Conservation (phyloP, 2,113 vertebrate genomes). For the Cyrtonyx montezumae region DNA sequence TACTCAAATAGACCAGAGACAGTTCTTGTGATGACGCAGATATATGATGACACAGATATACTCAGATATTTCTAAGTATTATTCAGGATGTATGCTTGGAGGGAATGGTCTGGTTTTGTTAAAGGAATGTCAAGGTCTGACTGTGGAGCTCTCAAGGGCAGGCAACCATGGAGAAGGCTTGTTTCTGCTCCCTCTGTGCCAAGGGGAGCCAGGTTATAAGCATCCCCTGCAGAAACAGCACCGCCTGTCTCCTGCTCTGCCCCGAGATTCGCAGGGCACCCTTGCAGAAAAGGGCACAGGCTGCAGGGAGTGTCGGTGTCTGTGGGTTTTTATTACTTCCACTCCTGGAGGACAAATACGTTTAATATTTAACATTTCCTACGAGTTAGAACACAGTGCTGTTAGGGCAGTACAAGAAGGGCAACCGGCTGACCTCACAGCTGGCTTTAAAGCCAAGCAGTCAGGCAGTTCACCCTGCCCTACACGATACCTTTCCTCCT, state of each 20-base stretch:
- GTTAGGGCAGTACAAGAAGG: background rate
- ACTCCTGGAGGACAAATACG: background rate
- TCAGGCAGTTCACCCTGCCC: background rate
- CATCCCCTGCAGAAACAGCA: rapidly evolving
- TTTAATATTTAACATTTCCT: constrained; percentile 58
- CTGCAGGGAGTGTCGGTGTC: background rate
- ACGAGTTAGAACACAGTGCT: background rate
- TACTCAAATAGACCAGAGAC: background rate
- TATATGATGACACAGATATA: background rate
- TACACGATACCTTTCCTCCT: background rate
- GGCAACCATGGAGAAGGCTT: background rate
- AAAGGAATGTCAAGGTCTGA: background rate
- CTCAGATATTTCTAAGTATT: background rate
- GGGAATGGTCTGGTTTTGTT: background rate
- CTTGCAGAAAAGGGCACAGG: background rate
- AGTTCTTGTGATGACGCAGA: background rate
- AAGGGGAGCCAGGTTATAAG: rapidly evolving
- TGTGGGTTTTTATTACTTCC: background rate
- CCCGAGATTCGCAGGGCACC: background rate
- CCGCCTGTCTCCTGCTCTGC: background rate
- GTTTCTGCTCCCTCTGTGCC: background rate
- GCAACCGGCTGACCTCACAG: constrained; percentile 41
- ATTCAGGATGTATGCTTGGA: background rate
- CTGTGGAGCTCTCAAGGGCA: background rate
- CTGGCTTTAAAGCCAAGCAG: constrained; percentile 56